phyloP scores from a whole-genome alignment of 2,113 vertebrate genomes.

The Thryonomys swinderianus region DNA sequence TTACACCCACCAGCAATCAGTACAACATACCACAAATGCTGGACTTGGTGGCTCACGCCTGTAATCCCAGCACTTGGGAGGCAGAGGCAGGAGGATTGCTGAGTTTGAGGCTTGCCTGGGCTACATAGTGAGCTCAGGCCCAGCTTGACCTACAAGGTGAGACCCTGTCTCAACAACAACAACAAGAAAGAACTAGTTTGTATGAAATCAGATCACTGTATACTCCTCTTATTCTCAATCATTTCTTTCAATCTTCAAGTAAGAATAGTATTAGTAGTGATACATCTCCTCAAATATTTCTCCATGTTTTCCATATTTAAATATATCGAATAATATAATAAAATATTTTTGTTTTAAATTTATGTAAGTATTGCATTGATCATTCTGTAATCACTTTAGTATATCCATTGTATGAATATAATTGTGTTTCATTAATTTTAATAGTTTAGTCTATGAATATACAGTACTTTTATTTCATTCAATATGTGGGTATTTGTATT shows the following conservation, averaged over 20 bases:
- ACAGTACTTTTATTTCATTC: not conserved
- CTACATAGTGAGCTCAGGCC: too few relatives aligned
- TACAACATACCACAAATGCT: too few relatives aligned
- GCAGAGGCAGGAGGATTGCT: too few relatives aligned
- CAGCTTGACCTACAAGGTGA: too few relatives aligned
- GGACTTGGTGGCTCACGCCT: too few relatives aligned
- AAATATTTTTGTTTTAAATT: not conserved
- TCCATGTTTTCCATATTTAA: not conserved
- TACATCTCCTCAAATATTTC: not conserved
- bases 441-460: not conserved
- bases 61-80: too few relatives aligned
- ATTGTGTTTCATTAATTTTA: not conserved
- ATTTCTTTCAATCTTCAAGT: not conserved
- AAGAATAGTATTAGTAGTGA: not conserved
- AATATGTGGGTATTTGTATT: not conserved
- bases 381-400: not conserved
- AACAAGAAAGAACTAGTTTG: not conserved
- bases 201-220: not conserved
- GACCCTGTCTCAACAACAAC: too few relatives aligned
- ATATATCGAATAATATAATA: not conserved
- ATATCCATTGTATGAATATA: not conserved
- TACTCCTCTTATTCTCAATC: not conserved
- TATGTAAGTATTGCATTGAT: not conserved
- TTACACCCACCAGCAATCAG: too few relatives aligned
- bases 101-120: too few relatives aligned